phyloP scores from a whole-genome alignment of 2,113 vertebrate genomes.

The Elgaria multicarinata region DNA sequence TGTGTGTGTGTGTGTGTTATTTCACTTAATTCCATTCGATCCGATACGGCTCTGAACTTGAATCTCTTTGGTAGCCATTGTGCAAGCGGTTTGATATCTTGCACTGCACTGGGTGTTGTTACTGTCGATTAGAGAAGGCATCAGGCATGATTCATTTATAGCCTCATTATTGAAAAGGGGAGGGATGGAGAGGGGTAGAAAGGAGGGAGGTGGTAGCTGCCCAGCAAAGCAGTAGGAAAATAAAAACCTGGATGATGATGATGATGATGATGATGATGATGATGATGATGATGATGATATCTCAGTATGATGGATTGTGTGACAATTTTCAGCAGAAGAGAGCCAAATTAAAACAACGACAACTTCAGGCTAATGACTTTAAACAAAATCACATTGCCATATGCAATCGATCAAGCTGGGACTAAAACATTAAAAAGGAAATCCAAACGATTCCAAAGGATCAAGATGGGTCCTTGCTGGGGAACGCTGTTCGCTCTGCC shows the following conservation, averaged over 20 bases:
- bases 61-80: conserved; percentile 30
- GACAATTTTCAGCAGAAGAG: conserved; percentile 69
- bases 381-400: conserved; percentile 72
- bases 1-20: conserved; percentile 6
- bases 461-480: conserved; percentile 35
- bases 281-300: too few relatives aligned
- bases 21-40: conserved; percentile 58
- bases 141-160: conserved; percentile 44
- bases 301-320: conserved; percentile 62
- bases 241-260: background rate
- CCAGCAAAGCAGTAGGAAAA: conserved; percentile 57
- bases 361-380: conserved; percentile 68
- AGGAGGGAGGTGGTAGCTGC: background rate
- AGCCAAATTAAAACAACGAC: conserved; percentile 63
- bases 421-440: conserved; percentile 51
- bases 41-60: conserved; percentile 26
- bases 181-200: background rate
- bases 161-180: conserved; percentile 11
- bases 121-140: background rate
- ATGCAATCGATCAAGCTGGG: conserved; percentile 64
- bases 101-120: conserved; percentile 4
- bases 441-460: conserved; percentile 33
- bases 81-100: conserved; percentile 18
- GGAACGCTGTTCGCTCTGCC: conserved; percentile 26
- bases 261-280: too few relatives aligned